A percentile compares a stretch with the other conserved stretches of the same genome.
Conservation (phyloP, 2,888 invertebrate genomes). For the Capitulum mitella region DNA sequence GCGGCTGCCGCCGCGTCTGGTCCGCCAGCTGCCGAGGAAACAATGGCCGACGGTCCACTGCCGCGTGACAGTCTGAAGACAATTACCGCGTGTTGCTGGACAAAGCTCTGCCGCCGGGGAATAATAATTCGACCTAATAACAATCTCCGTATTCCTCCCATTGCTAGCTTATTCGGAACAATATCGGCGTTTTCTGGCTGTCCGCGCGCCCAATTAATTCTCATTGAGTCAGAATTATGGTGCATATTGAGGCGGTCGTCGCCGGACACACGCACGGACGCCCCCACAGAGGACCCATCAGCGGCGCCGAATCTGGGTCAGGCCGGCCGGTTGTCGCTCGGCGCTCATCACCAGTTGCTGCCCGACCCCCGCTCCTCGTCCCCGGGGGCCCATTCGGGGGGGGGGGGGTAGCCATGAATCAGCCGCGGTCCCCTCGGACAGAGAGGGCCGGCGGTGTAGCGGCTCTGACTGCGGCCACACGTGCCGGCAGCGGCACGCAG, state of each 20-base stretch:
- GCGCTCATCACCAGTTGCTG: background rate
- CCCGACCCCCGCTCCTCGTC: background rate
- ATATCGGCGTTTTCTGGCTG: background rate
- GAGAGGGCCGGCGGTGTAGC: background rate
- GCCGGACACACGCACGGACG: background rate
- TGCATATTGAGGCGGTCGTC: background rate
- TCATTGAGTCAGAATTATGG: background rate
- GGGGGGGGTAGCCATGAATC: background rate
- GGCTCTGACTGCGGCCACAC: background rate
- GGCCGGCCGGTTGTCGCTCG: background rate
- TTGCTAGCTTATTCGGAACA: background rate
- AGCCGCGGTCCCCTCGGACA: background rate
- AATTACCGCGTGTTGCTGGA: background rate
- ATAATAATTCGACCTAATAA: background rate
- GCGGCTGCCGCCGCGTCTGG: too few relatives aligned
- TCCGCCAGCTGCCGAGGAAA: too few relatives aligned
- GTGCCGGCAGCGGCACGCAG: background rate
- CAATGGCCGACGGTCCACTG: too few relatives aligned
- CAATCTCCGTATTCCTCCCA: background rate
- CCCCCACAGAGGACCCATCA: background rate
- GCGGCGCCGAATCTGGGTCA: slow-evolving; percentile 8
- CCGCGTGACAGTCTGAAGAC: too few relatives aligned
- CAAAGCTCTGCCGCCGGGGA: background rate
- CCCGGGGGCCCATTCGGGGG: background rate
- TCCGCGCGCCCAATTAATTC: background rate